These are phyloP conservation scores for Chionodraco myersi DNA, from an alignment of 2,113 vertebrate genomes.

Conservation along the genomic window DNA sequence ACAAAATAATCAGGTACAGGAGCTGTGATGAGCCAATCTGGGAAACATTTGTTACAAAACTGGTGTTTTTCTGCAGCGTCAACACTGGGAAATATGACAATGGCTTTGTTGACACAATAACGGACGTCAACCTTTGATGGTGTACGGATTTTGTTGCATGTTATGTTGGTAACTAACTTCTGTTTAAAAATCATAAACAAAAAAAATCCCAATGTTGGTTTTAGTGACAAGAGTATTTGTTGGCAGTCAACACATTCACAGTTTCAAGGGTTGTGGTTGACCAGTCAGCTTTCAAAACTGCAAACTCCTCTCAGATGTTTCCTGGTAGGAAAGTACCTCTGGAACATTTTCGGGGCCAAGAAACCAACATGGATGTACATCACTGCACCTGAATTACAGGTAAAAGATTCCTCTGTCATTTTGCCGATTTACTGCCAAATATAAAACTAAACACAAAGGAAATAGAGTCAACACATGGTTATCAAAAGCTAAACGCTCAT, in stretches of 20 bases:
- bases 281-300: conserved; percentile 25
- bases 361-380: neutral
- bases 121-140: conserved; percentile 4
- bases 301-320: conserved; percentile 57
- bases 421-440: conserved; percentile 38
- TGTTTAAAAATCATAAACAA: conserved; percentile 28
- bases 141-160: neutral
- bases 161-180: conserved; percentile 11
- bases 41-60: neutral
- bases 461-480: conserved; percentile 33
- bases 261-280: conserved; percentile 43
- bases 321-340: conserved; percentile 1
- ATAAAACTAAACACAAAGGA: conserved; percentile 47
- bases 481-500: conserved; percentile 40
- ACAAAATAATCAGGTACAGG: neutral
- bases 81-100: neutral
- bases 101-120: conserved; percentile 11
- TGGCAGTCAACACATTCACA: conserved; percentile 26
- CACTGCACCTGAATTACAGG: conserved; percentile 5
- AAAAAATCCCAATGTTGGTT: conserved; percentile 23
- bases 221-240: conserved; percentile 32
- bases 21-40: neutral
- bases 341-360: neutral
- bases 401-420: conserved; percentile 5
- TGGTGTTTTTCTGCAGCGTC: neutral